Evolutionary conservation across 1,140 invertebrate genomes (phyloP).

Genomic region (Ceratosolen solmsi): DNA sequence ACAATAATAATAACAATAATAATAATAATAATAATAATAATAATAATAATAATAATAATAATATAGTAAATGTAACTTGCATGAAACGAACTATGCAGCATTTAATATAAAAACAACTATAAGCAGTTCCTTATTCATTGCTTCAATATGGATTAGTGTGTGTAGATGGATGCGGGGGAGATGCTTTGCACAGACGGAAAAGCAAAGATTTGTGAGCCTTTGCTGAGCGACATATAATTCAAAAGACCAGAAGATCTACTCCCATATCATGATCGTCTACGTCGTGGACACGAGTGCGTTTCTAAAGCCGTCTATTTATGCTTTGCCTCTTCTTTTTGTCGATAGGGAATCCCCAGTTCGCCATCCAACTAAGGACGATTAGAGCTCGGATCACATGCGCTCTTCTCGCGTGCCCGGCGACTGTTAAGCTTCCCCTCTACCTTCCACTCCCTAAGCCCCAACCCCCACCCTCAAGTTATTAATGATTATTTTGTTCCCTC

Average conservation of each 20-base stretch:
- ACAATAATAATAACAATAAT: too few relatives aligned
- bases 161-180: neutral
- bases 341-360: neutral
- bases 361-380: slow-evolving; percentile 16
- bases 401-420: slow-evolving; percentile 35
- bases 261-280: neutral
- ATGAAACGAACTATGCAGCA: too few relatives aligned
- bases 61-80: too few relatives aligned
- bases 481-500: slow-evolving; percentile 45
- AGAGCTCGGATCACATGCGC: neutral
- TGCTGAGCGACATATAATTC: slow-evolving; percentile 62
- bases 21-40: too few relatives aligned
- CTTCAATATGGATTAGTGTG: neutral
- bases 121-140: neutral
- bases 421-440: slow-evolving; percentile 34
- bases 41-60: too few relatives aligned
- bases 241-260: slow-evolving; percentile 47
- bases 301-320: neutral
- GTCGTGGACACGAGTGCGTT: neutral
- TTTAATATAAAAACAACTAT: too few relatives aligned
- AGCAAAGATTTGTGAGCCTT: slow-evolving; percentile 65
- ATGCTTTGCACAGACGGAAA: neutral
- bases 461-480: too few relatives aligned
- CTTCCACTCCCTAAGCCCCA: too few relatives aligned
- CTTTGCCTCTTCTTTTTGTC: neutral